Evolutionary conservation across 2,113 vertebrate species (phyloP).

Genomic region (Salvelinus namaycush): DNA sequence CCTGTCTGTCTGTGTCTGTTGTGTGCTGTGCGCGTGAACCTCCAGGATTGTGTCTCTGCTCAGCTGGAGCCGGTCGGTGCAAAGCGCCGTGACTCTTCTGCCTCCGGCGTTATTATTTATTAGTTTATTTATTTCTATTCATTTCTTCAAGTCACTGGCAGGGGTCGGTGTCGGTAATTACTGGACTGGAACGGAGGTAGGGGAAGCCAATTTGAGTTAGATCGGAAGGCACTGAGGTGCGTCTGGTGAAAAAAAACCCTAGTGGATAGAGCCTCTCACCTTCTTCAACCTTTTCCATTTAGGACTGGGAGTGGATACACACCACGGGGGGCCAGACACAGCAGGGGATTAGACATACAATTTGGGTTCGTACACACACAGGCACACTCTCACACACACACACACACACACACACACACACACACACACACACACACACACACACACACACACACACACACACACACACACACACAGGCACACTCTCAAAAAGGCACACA

Average conservation of each 20-base stretch:
- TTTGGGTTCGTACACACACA: too few relatives aligned
- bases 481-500: too few relatives aligned
- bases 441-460: too few relatives aligned
- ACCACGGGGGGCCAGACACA: not conserved
- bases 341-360: not conserved
- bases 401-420: too few relatives aligned
- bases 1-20: not conserved
- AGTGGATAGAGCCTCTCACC: not conserved
- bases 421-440: too few relatives aligned
- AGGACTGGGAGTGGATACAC: not conserved
- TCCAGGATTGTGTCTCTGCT: not conserved
- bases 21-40: not conserved
- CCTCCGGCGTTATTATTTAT: not conserved
- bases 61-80: not conserved
- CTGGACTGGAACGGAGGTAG: not conserved
- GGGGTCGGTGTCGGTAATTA: not conserved
- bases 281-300: not conserved
- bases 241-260: not conserved
- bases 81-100: not conserved
- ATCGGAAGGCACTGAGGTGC: not conserved
- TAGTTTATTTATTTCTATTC: not conserved
- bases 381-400: too few relatives aligned
- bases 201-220: not conserved
- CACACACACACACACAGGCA: too few relatives aligned
- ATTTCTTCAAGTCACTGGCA: not conserved